Evolutionary conservation across 2,113 vertebrate genomes (phyloP), one percentile per base, ranked within the genome.

Genomic region (Amphiprion ocellaris): DNA sequence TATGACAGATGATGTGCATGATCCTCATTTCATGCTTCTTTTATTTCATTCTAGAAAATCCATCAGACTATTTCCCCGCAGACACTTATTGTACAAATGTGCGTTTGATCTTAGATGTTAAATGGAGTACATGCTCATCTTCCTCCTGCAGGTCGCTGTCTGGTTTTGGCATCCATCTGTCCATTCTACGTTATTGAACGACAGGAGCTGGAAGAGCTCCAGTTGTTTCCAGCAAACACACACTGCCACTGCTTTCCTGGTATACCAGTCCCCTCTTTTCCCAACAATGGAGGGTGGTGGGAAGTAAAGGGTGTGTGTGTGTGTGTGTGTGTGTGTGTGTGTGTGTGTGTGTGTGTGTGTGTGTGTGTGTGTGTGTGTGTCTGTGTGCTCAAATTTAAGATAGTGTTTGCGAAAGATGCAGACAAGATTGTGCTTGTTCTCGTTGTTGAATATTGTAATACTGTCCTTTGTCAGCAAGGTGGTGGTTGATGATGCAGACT

Each of bases 201-300:
- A 79, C 70, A 2, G 33, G 47, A 83, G 85, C 92, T 95, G 92
- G 93, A 94, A 85, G 84, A 80, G 80, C 56, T 93, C 93, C 92
- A 94, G 81, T 90, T 72, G 84, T 89, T 94, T 94, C 92, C 93
- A 92, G 93, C 89, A 94, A 95, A 85, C 56, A 79, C 30, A 10
- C 56, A 71, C 19, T 79, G 89, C 78, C 47, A 64, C 82, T 72
- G 79, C 69, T 75, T 94, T 94, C 92, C 93, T 91, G 92, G 91
- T 89, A 93, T 84, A 77, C 69, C 81, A 82, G 73, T 86, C 74
- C 79, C 74, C 69, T 56, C 44, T 79, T 89, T 94, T 87, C 85
- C 90, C 87, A 90, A 92, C 88, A 90, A 84, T 81, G 72, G 77
- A 83, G 75, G 52, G 10, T 81, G 60, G 74, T 79, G 69, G 74